Conservation (phyloP, 2,888 invertebrate species). For the Periphyllus acericola region DNA sequence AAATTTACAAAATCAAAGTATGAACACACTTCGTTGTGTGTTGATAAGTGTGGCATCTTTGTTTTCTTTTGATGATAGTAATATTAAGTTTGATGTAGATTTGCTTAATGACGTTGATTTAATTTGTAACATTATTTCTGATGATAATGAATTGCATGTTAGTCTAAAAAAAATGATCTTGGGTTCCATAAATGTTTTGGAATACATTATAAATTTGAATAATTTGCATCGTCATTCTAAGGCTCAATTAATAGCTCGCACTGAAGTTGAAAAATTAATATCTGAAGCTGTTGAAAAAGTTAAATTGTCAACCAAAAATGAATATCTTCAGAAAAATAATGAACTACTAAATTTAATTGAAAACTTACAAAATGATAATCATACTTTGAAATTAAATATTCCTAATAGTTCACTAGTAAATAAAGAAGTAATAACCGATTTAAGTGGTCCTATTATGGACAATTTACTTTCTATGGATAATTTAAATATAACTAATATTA, state of each 20-base stretch:
- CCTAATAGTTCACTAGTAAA: neutral
- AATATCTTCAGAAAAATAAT: slow-evolving; percentile 19
- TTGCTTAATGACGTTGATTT: neutral
- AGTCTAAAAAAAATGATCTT: slow-evolving; percentile 14
- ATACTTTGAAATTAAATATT: slow-evolving; percentile 6
- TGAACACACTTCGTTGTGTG: slow-evolving; percentile 16
- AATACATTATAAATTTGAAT: slow-evolving; percentile 29
- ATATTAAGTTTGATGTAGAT: neutral
- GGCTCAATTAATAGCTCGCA: slow-evolving; percentile 5
- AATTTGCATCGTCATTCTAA: neutral
- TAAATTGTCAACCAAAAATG: slow-evolving; percentile 23
- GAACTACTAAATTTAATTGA: slow-evolving; percentile 23
- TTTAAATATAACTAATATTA: neutral
- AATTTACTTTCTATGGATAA: slow-evolving; percentile 10
- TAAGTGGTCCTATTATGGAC: neutral
- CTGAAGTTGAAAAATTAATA: slow-evolving; percentile 42
- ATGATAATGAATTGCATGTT: slow-evolving; percentile 31
- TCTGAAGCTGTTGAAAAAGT: slow-evolving; percentile 46
- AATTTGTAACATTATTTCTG: neutral
- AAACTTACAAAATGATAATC: slow-evolving; percentile 41
- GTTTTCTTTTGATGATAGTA: slow-evolving; percentile 27
- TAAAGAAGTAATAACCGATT: slow-evolving; percentile 43
- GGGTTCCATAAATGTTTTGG: slow-evolving; percentile 19
- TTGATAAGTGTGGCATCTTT: slow-evolving; percentile 19
- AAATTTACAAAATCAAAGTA: slow-evolving; percentile 19